Percentiles rank a stretch among this genome's conserved stretches.
Evolutionary conservation across 2,113 vertebrate species (phyloP).

Genomic region (Xenus cinereus): DNA sequence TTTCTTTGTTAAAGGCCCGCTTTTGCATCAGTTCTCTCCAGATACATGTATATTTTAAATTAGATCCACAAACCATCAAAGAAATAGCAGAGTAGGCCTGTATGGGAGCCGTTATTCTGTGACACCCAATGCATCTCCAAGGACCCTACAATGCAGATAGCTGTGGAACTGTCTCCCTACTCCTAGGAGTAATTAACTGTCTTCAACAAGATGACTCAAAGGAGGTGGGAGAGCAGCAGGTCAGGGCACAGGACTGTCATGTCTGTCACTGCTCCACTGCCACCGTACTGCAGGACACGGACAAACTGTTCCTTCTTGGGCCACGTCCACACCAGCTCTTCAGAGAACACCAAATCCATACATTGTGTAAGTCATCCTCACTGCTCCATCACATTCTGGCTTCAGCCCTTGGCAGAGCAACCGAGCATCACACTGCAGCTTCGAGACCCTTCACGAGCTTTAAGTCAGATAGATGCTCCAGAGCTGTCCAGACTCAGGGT

Average conservation of each 20-base stretch:
- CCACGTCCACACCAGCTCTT: neutral
- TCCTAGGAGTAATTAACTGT: neutral
- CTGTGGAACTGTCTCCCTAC: neutral
- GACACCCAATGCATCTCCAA: neutral
- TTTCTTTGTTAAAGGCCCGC: neutral
- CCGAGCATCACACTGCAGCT: neutral
- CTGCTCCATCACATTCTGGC: neutral
- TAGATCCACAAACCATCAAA: neutral
- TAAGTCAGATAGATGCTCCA: neutral
- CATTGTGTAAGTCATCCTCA: neutral
- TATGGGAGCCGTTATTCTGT: rapidly evolving
- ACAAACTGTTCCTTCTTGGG: neutral
- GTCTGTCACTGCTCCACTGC: neutral
- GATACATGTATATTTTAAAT: neutral
- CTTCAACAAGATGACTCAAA: neutral
- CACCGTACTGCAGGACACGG: neutral
- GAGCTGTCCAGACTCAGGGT: neutral
- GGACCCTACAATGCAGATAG: neutral
- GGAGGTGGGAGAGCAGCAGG: neutral
- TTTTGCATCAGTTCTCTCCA: neutral
- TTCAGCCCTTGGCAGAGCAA: neutral
- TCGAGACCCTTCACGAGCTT: neutral
- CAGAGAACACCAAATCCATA: neutral
- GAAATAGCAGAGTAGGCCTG: rapidly evolving
- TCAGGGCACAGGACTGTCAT: neutral